Conservation (phyloP, 2,888 invertebrate species). For the Drosophila kambysellisi region DNA sequence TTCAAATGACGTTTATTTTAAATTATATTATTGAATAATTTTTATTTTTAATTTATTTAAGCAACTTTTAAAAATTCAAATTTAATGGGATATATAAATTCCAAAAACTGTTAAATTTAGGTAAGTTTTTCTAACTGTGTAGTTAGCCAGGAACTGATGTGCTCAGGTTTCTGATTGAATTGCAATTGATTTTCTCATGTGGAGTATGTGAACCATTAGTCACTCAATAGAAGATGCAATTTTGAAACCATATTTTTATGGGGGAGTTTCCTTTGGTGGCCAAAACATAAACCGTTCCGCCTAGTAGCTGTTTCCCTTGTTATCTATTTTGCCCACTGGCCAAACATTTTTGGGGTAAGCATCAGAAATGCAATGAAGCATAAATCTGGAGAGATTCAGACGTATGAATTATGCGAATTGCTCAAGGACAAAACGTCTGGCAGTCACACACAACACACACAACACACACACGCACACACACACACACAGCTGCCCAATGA, state of each 20-base stretch:
- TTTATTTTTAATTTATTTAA: background rate
- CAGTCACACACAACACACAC: slow-evolving; percentile 10
- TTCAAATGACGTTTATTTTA: background rate
- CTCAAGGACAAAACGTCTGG: slow-evolving; percentile 68
- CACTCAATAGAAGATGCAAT: slow-evolving; percentile 1
- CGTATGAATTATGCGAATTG: slow-evolving; percentile 71
- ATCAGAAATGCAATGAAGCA: slow-evolving; percentile 71
- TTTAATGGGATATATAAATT: no score
- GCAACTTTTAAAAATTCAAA: background rate
- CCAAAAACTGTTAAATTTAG: rapidly evolving
- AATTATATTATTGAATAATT: no score
- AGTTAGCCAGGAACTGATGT: background rate
- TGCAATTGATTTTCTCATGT: slow-evolving; percentile 38
- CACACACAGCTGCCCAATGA: slow-evolving; percentile 44
- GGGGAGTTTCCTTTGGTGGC: background rate
- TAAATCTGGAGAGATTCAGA: slow-evolving; percentile 60
- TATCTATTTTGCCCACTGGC: slow-evolving; percentile 60
- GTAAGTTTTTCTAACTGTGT: background rate
- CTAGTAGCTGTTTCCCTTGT: slow-evolving; percentile 42
- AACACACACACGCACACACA: slow-evolving; percentile 13
- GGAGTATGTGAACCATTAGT: background rate
- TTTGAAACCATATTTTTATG: background rate
- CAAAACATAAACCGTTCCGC: slow-evolving; percentile 1
- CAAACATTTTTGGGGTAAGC: slow-evolving; percentile 43
- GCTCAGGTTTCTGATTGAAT: background rate